These are phyloP conservation scores for Athene cunicularia DNA, from an alignment of 2,113 vertebrate genomes.

Conservation along the genomic window DNA sequence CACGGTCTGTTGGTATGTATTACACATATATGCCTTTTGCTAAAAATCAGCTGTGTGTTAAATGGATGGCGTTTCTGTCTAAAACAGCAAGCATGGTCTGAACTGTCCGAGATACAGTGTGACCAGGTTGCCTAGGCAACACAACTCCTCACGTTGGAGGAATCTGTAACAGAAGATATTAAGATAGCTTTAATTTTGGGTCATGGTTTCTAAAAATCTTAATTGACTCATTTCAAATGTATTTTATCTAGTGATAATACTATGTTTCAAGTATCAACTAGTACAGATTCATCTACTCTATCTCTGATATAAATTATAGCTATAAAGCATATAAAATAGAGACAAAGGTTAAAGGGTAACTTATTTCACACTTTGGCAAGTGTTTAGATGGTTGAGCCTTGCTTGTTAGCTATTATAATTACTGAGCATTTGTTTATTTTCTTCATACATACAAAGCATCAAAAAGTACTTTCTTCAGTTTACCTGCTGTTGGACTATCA, in stretches of 20 bases:
- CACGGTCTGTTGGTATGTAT: rapidly evolving
- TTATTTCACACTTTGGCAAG: neutral
- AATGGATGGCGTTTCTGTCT: neutral
- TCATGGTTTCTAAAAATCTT: neutral
- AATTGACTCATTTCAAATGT: neutral
- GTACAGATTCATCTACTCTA: neutral
- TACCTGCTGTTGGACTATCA: neutral
- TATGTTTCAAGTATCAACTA: neutral
- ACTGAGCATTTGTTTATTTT: neutral
- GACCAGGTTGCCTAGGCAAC: constrained; percentile 32
- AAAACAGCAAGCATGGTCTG: neutral
- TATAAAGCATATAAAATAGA: neutral
- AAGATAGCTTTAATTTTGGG: constrained; percentile 3
- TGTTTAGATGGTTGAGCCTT: neutral
- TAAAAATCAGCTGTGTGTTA: neutral
- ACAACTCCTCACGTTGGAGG: neutral
- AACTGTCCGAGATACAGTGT: neutral
- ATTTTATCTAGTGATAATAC: neutral
- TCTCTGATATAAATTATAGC: neutral
- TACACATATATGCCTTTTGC: neutral
- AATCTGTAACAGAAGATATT: neutral
- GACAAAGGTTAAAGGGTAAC: neutral
- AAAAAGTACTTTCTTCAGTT: neutral
- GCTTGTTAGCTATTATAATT: neutral
- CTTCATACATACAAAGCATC: neutral